phyloP scores from a whole-genome alignment of 2,888 invertebrate species.

The Rotaria magnacalcarata region DNA sequence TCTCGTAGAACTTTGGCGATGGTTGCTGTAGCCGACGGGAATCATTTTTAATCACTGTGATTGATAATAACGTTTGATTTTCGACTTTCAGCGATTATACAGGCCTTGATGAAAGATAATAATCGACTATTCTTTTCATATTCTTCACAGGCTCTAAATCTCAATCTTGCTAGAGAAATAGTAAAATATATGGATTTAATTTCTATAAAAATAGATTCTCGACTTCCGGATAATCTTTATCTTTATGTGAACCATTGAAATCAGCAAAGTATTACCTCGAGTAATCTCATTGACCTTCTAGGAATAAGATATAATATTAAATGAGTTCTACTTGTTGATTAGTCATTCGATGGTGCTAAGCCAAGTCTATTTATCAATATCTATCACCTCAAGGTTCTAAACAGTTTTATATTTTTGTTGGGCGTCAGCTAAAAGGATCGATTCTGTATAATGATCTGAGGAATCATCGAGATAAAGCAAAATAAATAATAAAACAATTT shows the following conservation, averaged over 20 bases:
- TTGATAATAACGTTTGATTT: background rate
- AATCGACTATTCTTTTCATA: background rate
- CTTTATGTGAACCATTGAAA: background rate
- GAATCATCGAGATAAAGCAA: background rate
- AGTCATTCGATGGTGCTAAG: conserved; percentile 20
- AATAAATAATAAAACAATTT: background rate
- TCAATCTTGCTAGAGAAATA: background rate
- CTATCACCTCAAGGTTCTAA: conserved; percentile 10
- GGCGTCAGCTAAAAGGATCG: conserved; percentile 10
- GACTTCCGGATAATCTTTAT: background rate
- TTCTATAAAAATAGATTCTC: conserved; percentile 9
- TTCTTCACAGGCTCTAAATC: background rate
- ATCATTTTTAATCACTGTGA: background rate
- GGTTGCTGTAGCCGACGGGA: background rate
- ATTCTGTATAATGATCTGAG: background rate
- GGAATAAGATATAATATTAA: background rate
- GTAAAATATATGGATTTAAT: background rate
- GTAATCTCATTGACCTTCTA: background rate
- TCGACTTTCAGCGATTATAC: background rate
- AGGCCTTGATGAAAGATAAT: background rate
- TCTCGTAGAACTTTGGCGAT: background rate
- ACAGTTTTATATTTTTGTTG: background rate
- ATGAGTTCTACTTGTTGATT: conserved; percentile 5
- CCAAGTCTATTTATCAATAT: background rate
- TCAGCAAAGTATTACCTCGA: background rate